Percentiles rank a stretch among this genome's conserved stretches.
Conservation (phyloP, 1,140 invertebrate species). For the Brachionus plicatilis region DNA sequence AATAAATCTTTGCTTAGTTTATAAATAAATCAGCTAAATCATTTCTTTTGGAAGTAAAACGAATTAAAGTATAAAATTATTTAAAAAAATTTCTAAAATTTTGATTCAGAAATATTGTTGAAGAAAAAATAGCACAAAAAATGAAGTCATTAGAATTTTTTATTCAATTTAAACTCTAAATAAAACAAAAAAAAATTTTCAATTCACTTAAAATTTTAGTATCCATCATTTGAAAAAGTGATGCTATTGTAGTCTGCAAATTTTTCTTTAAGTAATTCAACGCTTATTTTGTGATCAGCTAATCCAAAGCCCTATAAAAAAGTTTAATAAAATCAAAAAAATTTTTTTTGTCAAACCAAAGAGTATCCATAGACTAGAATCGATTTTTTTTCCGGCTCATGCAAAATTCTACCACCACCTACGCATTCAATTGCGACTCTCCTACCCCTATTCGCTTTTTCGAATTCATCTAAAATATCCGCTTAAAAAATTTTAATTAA, state of each 20-base stretch:
- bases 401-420: constrained; percentile 76
- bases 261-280: constrained; percentile 67
- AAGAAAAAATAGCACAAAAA: too few relatives aligned
- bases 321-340: not conserved
- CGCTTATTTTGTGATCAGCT: constrained; percentile 72
- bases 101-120: too few relatives aligned
- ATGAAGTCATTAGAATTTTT: too few relatives aligned
- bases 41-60: too few relatives aligned
- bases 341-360: constrained; percentile 58
- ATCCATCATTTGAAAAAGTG: constrained; percentile 74
- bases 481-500: constrained; percentile 49
- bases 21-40: too few relatives aligned
- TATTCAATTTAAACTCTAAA: too few relatives aligned
- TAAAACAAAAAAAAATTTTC: too few relatives aligned
- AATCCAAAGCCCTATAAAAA: constrained; percentile 67
- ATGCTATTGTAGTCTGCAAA: constrained; percentile 68
- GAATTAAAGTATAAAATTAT: too few relatives aligned
- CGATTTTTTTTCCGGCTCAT: constrained; percentile 66
- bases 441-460: constrained; percentile 55
- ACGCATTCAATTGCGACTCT: constrained; percentile 67
- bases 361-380: constrained; percentile 82
- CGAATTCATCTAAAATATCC: constrained; percentile 66
- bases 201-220: constrained; percentile 57
- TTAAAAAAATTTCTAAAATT: too few relatives aligned
- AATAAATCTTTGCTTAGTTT: too few relatives aligned